Evolutionary conservation across 2,113 vertebrate genomes (phyloP).

Genomic region (Sinocyclocheilus anophthalmus): DNA sequence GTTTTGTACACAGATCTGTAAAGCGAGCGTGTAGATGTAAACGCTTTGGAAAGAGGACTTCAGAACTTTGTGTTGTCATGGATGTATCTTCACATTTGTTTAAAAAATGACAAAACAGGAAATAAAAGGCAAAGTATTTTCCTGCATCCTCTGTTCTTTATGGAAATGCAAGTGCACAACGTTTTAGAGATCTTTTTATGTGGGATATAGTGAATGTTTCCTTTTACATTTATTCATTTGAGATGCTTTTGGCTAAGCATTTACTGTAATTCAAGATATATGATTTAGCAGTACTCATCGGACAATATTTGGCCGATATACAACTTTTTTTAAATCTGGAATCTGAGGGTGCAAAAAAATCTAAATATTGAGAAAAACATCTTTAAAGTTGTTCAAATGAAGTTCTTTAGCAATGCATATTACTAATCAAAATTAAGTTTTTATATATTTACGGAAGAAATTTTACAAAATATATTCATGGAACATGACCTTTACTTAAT

Average conservation of each 20-base stretch:
- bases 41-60: slow-evolving; percentile 89
- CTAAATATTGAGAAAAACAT: too few relatives aligned
- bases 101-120: slow-evolving; percentile 81
- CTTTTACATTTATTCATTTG: too few relatives aligned
- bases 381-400: too few relatives aligned
- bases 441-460: neutral
- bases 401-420: too few relatives aligned
- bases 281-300: too few relatives aligned
- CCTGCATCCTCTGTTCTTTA: slow-evolving; percentile 72
- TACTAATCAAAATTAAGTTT: too few relatives aligned
- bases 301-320: too few relatives aligned
- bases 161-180: neutral
- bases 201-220: too few relatives aligned
- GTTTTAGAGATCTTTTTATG: neutral
- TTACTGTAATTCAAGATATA: neutral
- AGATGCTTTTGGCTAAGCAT: neutral
- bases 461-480: too few relatives aligned
- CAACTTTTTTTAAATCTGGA: too few relatives aligned
- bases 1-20: slow-evolving; percentile 97
- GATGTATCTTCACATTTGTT: slow-evolving; percentile 94
- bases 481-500: too few relatives aligned
- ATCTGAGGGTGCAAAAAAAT: too few relatives aligned
- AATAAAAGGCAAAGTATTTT: slow-evolving; percentile 91
- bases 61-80: slow-evolving; percentile 94
- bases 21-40: slow-evolving; percentile 90